Conservation (phyloP, 2,888 invertebrate genomes). For the Lobophora halterata region DNA sequence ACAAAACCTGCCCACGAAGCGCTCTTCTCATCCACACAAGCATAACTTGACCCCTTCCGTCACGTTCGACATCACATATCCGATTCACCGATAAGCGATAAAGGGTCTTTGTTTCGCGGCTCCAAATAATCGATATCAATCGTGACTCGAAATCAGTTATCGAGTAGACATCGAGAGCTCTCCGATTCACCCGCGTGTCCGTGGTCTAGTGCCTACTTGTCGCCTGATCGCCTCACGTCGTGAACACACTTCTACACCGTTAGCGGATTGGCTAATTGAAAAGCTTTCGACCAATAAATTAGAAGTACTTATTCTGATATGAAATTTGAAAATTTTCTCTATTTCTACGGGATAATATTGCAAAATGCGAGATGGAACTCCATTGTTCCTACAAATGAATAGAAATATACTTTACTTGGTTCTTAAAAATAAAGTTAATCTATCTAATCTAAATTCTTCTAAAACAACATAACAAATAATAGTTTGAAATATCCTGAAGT, state of each 20-base stretch:
- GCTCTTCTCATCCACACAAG: neutral
- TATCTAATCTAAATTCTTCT: neutral
- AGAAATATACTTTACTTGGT: constrained; percentile 1
- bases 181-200: constrained; percentile 49
- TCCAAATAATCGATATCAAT: constrained; percentile 53
- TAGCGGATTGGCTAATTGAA: constrained; percentile 54
- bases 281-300: constrained; percentile 37
- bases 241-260: constrained; percentile 49
- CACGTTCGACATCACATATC: constrained; percentile 12
- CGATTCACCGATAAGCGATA: constrained; percentile 30
- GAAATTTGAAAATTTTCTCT: no score
- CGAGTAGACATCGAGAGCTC: constrained; percentile 50
- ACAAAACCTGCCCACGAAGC: no score
- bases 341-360: no score
- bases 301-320: no score
- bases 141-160: constrained; percentile 60
- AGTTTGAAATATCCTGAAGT: no score
- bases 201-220: constrained; percentile 52
- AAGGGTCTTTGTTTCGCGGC: constrained; percentile 50
- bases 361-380: no score
- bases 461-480: constrained; percentile 11
- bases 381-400: no score
- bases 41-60: constrained; percentile 11
- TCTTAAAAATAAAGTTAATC: neutral
- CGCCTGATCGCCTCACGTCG: constrained; percentile 41